Evolutionary conservation across 2,113 vertebrate species (phyloP).

Genomic region (Epinephelus cyanopodus): DNA sequence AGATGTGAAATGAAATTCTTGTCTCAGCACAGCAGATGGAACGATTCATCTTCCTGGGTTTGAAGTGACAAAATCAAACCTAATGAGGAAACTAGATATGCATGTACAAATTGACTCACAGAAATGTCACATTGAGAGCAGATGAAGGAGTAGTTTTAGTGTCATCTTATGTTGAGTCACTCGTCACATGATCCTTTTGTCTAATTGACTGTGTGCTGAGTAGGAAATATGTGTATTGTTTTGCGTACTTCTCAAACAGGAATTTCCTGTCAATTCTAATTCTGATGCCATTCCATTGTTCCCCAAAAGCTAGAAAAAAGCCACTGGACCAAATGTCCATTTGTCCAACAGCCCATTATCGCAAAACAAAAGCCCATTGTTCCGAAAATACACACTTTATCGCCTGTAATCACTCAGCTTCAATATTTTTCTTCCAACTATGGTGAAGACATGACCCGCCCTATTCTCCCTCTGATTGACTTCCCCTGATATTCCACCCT

Average conservation of each 20-base stretch:
- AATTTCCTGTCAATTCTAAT: no score
- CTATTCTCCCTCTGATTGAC: no score
- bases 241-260: not conserved
- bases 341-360: no score
- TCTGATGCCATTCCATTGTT: no score
- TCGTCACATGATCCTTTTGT: slow-evolving; percentile 22
- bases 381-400: no score
- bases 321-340: no score
- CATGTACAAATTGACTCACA: slow-evolving; percentile 65
- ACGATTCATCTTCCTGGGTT: slow-evolving; percentile 66
- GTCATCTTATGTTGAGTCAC: not conserved
- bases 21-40: slow-evolving; percentile 59
- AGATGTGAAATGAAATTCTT: slow-evolving; percentile 56
- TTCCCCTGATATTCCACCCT: no score
- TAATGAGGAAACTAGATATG: slow-evolving; percentile 74
- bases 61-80: slow-evolving; percentile 73
- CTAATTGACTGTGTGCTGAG: not conserved
- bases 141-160: not conserved
- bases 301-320: no score
- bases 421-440: no score
- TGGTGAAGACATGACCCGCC: no score
- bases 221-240: not conserved
- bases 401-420: no score
- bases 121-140: not conserved
- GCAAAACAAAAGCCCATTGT: no score